These are phyloP conservation scores for Parauchenoglanis ngamensis DNA, from an alignment of 2,797 vertebrate genomes.

Conservation along the genomic window DNA sequence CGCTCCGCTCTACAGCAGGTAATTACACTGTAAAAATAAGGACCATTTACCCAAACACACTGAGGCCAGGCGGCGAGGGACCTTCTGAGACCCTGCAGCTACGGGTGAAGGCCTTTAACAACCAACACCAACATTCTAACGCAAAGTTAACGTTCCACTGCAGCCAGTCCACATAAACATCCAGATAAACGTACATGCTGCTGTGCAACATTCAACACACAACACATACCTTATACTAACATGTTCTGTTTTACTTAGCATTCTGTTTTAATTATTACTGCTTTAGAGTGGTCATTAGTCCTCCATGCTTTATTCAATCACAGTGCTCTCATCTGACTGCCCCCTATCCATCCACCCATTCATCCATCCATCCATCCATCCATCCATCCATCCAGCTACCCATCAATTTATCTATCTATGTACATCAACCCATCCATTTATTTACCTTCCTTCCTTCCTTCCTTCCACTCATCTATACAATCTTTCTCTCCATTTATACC, in stretches of 20 bases:
- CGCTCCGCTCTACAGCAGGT: slow-evolving; percentile 60
- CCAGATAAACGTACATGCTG: no score
- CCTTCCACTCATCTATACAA: not conserved
- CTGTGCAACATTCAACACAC: not conserved
- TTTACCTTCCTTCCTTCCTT: no score
- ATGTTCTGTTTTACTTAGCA: not conserved
- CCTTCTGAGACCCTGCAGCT: slow-evolving; percentile 49
- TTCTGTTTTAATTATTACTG: not conserved
- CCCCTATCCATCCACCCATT: not conserved
- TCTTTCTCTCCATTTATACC: no score
- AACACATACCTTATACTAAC: not conserved
- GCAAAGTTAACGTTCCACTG: not conserved
- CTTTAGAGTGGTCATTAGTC: not conserved
- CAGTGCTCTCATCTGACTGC: not conserved
- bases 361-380: not conserved
- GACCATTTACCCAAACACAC: slow-evolving; percentile 46
- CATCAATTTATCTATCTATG: not conserved
- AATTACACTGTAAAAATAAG: slow-evolving; percentile 66
- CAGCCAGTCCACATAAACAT: not conserved
- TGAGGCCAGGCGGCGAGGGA: slow-evolving; percentile 57
- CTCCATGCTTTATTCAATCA: not conserved
- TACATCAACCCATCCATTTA: not conserved
- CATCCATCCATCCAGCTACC: not conserved
- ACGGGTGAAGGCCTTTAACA: slow-evolving; percentile 7
- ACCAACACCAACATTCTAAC: slow-evolving; percentile 26